Evolutionary conservation across 2,888 invertebrate species (phyloP).

Genomic region (Drosophila ezoana): DNA sequence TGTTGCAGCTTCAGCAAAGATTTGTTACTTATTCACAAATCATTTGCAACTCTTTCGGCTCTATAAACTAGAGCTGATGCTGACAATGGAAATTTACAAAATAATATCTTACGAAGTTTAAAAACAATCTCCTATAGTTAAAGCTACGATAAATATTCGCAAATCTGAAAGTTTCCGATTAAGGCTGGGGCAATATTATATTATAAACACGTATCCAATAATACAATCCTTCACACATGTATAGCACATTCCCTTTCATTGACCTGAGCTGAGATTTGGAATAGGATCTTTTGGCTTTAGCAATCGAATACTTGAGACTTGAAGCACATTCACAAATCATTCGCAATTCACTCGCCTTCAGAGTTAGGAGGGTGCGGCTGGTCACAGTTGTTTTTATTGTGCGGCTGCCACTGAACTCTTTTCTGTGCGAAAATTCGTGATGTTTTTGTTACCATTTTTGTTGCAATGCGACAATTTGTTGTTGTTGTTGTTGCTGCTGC

Average conservation of each 20-base stretch:
- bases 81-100: too few species aligned
- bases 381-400: conserved; percentile 3
- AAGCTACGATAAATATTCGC: too few species aligned
- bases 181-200: too few species aligned
- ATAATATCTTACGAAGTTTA: too few species aligned
- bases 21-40: not conserved
- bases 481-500: conserved; percentile 28
- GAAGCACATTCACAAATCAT: conserved; percentile 19
- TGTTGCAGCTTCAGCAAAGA: not conserved
- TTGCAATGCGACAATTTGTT: conserved; percentile 59
- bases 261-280: not conserved
- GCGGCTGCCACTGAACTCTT: conserved; percentile 44
- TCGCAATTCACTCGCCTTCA: conserved; percentile 28
- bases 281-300: not conserved
- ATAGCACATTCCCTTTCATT: conserved; percentile 5
- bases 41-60: not conserved
- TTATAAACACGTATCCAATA: too few species aligned
- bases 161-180: too few species aligned
- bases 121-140: too few species aligned
- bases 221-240: not conserved
- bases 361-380: conserved; percentile 21
- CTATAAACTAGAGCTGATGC: too few species aligned
- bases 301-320: conserved; percentile 1
- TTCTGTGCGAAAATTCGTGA: conserved; percentile 13
- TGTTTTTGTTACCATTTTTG: conserved; percentile 52